Conservation (phyloP, 1,140 invertebrate genomes). For the Mesaphorura yosii region DNA sequence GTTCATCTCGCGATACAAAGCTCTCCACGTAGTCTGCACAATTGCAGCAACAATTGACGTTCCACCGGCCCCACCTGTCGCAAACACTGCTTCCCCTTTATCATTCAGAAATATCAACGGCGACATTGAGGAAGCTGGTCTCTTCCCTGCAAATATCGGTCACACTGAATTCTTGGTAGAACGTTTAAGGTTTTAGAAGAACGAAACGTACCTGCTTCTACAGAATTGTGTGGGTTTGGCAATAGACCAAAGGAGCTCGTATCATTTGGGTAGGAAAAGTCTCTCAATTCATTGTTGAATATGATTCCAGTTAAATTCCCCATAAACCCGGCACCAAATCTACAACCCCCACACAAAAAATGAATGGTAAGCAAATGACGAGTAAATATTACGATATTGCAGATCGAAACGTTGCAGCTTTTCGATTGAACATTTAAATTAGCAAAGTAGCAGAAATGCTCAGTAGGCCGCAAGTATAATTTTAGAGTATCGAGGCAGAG, state of each 20-base stretch:
- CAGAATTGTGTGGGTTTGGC: conserved; percentile 45
- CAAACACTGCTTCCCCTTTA: conserved; percentile 58
- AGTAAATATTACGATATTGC: neutral
- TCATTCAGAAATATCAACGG: conserved; percentile 68
- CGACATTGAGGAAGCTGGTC: conserved; percentile 83
- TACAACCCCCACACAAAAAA: conserved; percentile 38
- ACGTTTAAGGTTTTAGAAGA: neutral
- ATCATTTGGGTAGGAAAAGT: conserved; percentile 63
- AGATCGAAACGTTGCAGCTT: neutral
- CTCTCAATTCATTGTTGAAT: conserved; percentile 89
- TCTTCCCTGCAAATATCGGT: conserved; percentile 51
- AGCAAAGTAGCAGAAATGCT: no score
- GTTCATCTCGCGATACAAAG: conserved; percentile 25
- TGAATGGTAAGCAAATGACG: no score
- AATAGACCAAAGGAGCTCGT: conserved; percentile 45
- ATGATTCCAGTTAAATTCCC: conserved; percentile 77
- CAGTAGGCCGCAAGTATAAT: neutral
- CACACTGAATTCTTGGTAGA: neutral
- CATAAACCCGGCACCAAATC: conserved; percentile 64
- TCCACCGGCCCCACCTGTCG: conserved; percentile 81
- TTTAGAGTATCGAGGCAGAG: neutral
- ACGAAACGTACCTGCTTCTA: conserved; percentile 35
- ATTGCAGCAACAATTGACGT: conserved; percentile 74
- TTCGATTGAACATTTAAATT: no score
- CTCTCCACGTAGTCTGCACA: conserved; percentile 38